Evolutionary conservation across 1,140 invertebrate genomes (phyloP), one percentile per base, ranked within the genome.

Genomic region (Idris sp.): DNA sequence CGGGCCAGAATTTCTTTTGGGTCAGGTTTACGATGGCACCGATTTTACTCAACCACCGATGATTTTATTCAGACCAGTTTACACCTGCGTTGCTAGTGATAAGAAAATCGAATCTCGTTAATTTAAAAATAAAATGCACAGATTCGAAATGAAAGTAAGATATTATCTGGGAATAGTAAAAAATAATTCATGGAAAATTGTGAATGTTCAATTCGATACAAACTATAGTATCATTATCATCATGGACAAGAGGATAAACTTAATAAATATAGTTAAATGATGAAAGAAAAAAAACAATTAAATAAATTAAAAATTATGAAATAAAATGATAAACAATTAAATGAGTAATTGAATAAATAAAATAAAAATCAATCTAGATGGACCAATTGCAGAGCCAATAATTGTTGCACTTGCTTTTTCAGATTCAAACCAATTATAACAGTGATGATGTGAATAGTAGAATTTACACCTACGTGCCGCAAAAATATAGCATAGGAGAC

Each of bases 1-100:
- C 19, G 93, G 93, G 11, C 93, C 93, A 0, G 94, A 95, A 84
- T 95, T 95, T 82, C 90, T 94, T 25, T 81, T 95, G 5, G 94
- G 93, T 2, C 92, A 95, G 83, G 94, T 95, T 2, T 95, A 95
- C 82, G 94, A 95, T 83, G 93, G 93, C n/a, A 88, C 88, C 14
- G 80, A 89, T 25, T 56, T 77, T n/a, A 73, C 75, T 8, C 81
- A 81, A 40, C 58, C 74, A 6, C 54, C 79, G 14, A 54, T 82
- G 41, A 44, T 82, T 69, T 77, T 82, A 38, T 82, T 78, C 15
- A 80, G 81, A 44, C 81, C 81, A 35, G 74, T 82, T 65, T 82
- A 82, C 46, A 71, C 71, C 35, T 82, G 78, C 19, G 76, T 81
- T 15, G 67, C 69, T 3, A 59, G 31, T 61, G 80, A 81, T 33